Conservation (phyloP, 2,888 invertebrate species). For the Osmoderma eremita region DNA sequence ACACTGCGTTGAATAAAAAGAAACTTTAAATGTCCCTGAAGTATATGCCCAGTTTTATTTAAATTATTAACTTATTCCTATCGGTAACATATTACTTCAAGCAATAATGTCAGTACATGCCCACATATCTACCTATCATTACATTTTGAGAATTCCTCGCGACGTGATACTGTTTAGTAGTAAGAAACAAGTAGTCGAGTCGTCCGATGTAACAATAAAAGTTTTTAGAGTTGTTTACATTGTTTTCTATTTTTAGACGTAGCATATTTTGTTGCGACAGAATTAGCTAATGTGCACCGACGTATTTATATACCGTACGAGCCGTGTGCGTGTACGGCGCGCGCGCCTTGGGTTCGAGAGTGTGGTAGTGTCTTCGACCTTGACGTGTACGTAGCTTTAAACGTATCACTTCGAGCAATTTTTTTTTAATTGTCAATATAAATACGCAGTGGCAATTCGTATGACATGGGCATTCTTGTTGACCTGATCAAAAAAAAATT, state of each 20-base stretch:
- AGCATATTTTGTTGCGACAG: constrained; percentile 37
- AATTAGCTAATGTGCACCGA: constrained; percentile 38
- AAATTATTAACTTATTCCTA: no score
- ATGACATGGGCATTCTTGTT: neutral
- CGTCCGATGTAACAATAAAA: constrained; percentile 7
- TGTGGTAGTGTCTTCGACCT: constrained; percentile 25
- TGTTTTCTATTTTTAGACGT: constrained; percentile 39
- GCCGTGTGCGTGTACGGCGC: constrained; percentile 4
- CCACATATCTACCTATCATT: no score
- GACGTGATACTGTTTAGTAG: constrained; percentile 20
- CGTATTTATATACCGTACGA: constrained; percentile 28
- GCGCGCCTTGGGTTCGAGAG: no score
- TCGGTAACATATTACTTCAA: no score
- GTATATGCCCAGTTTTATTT: no score
- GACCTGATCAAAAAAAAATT: no score
- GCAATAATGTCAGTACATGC: no score
- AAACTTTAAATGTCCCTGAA: no score
- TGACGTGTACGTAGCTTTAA: constrained; percentile 23
- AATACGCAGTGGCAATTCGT: constrained; percentile 17
- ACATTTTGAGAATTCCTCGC: constrained; percentile 4
- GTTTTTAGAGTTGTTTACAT: constrained; percentile 34
- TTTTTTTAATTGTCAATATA: constrained; percentile 30
- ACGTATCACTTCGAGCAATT: constrained; percentile 33
- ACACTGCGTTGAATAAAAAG: no score
- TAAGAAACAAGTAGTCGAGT: neutral